Percentiles rank a stretch among this genome's conserved stretches.
phyloP scores from a whole-genome alignment of 2,888 invertebrate genomes.

The Aplocera efformata region DNA sequence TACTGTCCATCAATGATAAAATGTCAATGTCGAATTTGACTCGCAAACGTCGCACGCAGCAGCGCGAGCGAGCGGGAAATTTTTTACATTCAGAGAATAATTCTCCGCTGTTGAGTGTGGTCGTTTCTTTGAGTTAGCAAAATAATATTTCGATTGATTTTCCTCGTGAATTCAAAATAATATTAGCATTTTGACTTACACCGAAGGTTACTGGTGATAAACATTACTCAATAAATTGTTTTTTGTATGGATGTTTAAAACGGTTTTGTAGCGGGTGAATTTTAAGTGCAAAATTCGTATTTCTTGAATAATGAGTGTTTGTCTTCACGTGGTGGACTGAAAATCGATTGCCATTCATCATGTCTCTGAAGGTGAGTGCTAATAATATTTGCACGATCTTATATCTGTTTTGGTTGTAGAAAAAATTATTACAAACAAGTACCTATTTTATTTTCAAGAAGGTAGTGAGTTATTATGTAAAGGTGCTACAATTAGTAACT shows the following conservation, averaged over 20 bases:
- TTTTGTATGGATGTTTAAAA: not conserved
- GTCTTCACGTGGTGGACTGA: constrained; percentile 42
- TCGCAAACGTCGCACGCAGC: not conserved
- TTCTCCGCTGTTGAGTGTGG: constrained; percentile 10
- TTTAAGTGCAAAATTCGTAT: constrained; percentile 35
- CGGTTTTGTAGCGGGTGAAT: constrained; percentile 1
- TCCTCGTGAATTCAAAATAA: constrained; percentile 1
- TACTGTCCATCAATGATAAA: not conserved
- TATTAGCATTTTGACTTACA: constrained; percentile 1
- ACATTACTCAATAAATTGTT: not conserved
- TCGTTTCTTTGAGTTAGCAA: not conserved
- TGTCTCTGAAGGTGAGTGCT: constrained; percentile 64
- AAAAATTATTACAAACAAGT: too few relatives aligned
- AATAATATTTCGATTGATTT: constrained; percentile 4
- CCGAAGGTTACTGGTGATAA: constrained; percentile 3
- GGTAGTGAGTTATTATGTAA: too few relatives aligned
- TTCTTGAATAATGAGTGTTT: constrained; percentile 52
- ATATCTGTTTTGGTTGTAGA: too few relatives aligned
- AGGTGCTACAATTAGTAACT: too few relatives aligned
- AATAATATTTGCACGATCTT: constrained; percentile 12
- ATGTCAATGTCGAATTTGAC: not conserved
- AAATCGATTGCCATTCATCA: constrained; percentile 50
- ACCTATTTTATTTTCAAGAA: too few relatives aligned
- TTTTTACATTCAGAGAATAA: constrained; percentile 16
- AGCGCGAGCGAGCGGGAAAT: constrained; percentile 17